Percentiles rank a stretch among this genome's conserved stretches.
Evolutionary conservation across 2,113 vertebrate species (phyloP).

Genomic region (human (Homo sapiens)): DNA sequence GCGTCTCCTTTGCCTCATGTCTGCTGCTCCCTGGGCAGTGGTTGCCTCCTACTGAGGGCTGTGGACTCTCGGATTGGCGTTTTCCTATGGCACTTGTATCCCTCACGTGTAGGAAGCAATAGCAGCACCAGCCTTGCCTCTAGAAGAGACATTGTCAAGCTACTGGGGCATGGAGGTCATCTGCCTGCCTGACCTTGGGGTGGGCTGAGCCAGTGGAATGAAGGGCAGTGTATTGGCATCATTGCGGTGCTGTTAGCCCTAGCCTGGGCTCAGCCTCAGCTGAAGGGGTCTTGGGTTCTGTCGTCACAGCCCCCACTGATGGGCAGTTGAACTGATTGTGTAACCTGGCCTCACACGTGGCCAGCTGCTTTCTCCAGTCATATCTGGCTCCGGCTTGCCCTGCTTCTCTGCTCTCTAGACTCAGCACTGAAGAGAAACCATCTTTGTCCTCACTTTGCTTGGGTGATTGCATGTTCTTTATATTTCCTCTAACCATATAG

Average conservation of each 20-base stretch:
- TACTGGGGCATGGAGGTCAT: not conserved
- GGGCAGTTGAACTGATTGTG: not conserved
- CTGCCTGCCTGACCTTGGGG: not conserved
- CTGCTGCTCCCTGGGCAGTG: constrained; percentile 1
- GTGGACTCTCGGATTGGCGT: not conserved
- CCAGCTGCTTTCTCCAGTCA: not conserved
- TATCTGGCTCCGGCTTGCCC: not conserved
- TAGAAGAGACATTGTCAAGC: not conserved
- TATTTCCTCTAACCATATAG: not conserved
- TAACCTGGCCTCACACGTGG: not conserved
- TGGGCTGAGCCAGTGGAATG: not conserved
- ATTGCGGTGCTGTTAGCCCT: not conserved
- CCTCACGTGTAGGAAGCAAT: not conserved
- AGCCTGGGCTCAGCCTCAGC: not conserved
- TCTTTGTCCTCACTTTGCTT: constrained; percentile 1
- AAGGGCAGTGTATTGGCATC: not conserved
- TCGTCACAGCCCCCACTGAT: not conserved
- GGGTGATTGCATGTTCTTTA: not conserved
- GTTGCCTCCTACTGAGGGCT: not conserved
- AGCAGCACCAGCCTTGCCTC: not conserved
- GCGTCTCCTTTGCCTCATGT: constrained; percentile 24
- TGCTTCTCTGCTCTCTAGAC: not conserved
- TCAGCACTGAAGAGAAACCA: not conserved
- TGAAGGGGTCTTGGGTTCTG: not conserved
- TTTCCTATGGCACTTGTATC: not conserved